These are phyloP conservation scores for Phania funesta DNA, from an alignment of 2,888 invertebrate species.

Conservation along the genomic window DNA sequence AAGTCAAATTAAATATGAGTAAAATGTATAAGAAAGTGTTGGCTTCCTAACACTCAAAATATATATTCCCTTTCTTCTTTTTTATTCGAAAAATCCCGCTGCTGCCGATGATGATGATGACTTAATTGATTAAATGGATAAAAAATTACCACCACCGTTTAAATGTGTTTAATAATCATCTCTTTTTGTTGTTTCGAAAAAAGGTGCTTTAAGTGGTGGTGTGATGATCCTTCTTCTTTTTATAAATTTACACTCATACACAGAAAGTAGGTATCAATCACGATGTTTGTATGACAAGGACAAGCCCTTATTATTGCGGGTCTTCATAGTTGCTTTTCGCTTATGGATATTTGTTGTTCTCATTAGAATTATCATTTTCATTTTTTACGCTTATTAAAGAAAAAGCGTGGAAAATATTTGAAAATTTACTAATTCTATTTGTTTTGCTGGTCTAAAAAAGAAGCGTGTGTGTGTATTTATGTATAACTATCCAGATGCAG, in stretches of 20 bases:
- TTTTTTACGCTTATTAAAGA: slow-evolving; percentile 62
- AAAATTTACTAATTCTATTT: slow-evolving; percentile 8
- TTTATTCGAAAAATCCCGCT: neutral
- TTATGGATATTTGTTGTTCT: slow-evolving; percentile 41
- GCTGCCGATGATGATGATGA: slow-evolving; percentile 67
- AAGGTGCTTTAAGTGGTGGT: slow-evolving; percentile 48
- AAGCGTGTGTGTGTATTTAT: neutral
- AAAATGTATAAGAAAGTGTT: slow-evolving; percentile 19
- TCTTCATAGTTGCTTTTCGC: neutral
- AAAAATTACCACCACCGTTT: slow-evolving; percentile 73
- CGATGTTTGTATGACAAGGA: slow-evolving; percentile 48
- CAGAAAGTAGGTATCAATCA: slow-evolving; percentile 59
- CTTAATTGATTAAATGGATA: slow-evolving; percentile 78
- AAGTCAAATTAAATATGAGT: slow-evolving; percentile 22
- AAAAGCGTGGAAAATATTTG: slow-evolving; percentile 52
- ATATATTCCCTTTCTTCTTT: neutral
- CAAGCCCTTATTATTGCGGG: slow-evolving; percentile 57
- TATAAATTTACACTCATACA: neutral
- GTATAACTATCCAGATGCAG: slow-evolving; percentile 32
- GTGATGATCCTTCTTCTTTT: slow-evolving; percentile 47
- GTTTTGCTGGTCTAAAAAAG: neutral
- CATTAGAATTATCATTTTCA: slow-evolving; percentile 48
- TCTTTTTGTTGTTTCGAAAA: slow-evolving; percentile 2
- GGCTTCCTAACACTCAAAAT: neutral
- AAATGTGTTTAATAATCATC: slow-evolving; percentile 1